Conservation (phyloP, 2,888 invertebrate species). For the Eupithecia pulchellata region DNA sequence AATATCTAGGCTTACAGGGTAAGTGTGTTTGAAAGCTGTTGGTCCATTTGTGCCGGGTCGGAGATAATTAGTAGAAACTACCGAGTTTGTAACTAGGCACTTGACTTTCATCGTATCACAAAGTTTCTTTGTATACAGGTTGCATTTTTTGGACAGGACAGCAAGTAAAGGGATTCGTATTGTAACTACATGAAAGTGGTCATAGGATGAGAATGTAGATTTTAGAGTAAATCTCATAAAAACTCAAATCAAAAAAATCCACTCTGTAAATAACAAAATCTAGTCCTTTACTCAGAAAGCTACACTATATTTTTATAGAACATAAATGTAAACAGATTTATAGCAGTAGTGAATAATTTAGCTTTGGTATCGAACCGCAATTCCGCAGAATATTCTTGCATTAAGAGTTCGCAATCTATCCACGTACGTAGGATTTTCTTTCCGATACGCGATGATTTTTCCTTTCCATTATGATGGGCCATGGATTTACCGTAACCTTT, state of each 20-base stretch:
- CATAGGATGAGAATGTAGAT: neutral
- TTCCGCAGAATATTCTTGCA: neutral
- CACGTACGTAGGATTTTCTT: conserved; percentile 1
- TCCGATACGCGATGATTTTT: neutral
- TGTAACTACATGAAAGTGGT: neutral
- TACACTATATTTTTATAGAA: too few species aligned
- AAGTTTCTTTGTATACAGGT: neutral
- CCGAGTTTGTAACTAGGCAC: neutral
- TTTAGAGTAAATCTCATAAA: neutral
- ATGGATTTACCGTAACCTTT: conserved; percentile 2
- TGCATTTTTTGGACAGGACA: neutral
- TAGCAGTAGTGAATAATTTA: neutral
- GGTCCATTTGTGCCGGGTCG: neutral
- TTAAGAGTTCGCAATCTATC: neutral
- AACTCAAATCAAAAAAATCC: neutral
- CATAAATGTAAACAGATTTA: neutral
- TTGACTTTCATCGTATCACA: neutral
- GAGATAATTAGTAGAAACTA: neutral
- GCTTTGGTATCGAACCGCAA: neutral
- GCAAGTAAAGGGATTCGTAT: too few species aligned
- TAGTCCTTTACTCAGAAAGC: neutral
- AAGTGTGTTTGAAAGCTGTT: neutral
- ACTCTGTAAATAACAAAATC: neutral
- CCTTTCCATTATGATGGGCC: neutral
- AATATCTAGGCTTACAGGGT: neutral